Percentiles rank a stretch among this genome's conserved stretches.
phyloP scores from a whole-genome alignment of 2,888 invertebrate genomes.

The Drosophila mettleri region DNA sequence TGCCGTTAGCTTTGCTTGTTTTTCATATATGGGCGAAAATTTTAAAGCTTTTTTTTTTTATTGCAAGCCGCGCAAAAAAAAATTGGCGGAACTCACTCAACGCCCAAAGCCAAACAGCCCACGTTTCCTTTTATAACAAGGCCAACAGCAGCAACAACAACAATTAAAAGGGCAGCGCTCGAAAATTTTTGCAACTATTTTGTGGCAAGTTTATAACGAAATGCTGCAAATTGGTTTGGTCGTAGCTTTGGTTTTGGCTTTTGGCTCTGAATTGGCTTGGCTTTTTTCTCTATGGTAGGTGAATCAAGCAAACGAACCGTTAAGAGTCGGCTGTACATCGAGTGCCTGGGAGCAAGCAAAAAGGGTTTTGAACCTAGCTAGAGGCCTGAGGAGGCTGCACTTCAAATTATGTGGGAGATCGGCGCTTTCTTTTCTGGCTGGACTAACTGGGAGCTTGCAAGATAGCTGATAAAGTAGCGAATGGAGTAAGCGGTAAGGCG shows the following conservation, averaged over 20 bases:
- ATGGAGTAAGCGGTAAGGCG: not conserved
- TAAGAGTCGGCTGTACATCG: conserved; percentile 9
- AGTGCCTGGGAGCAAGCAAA: conserved; percentile 3
- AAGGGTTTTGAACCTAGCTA: conserved; percentile 3
- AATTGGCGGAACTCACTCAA: conserved; percentile 15
- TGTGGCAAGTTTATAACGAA: conserved; percentile 58
- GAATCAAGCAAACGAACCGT: conserved; percentile 3
- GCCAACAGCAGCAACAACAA: conserved; percentile 10
- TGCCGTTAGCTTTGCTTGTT: conserved; percentile 12
- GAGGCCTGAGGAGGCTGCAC: not conserved
- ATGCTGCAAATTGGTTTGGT: conserved; percentile 71
- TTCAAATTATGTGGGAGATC: not conserved
- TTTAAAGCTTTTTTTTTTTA: conserved; percentile 48
- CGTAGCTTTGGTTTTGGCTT: conserved; percentile 33
- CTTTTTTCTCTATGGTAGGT: not conserved
- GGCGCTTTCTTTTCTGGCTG: not conserved
- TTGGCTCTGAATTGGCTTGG: conserved; percentile 5
- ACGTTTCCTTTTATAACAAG: conserved; percentile 7
- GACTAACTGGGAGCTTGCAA: not conserved
- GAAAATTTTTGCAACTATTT: conserved; percentile 60
- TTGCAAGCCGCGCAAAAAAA: conserved; percentile 30
- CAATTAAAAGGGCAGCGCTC: conserved; percentile 24
- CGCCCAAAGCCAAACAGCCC: conserved; percentile 4
- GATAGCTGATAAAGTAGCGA: not conserved
- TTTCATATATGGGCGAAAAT: conserved; percentile 54